A percentile compares a stretch with the other conserved stretches of the same genome.
Conservation (phyloP, 2,113 vertebrate genomes). For the Diglossa brunneiventris region DNA sequence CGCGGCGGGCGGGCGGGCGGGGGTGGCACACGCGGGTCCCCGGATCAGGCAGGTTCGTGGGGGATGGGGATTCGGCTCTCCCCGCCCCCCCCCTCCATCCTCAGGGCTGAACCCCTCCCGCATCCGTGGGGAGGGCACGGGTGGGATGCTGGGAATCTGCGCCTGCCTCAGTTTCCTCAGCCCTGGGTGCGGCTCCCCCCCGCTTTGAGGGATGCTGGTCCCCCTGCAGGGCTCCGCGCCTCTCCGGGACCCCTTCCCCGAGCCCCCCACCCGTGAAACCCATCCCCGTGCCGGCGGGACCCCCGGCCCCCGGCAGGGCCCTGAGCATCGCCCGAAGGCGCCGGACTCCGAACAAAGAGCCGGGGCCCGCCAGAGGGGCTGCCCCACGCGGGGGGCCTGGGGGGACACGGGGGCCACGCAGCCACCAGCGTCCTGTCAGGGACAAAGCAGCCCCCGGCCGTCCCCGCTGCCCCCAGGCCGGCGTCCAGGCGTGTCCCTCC, state of each 20-base stretch:
- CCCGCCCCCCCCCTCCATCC: not conserved
- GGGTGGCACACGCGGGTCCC: not conserved
- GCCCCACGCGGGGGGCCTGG: not conserved
- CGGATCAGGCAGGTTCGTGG: not conserved
- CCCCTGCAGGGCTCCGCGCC: not conserved
- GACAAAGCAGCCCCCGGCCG: not conserved
- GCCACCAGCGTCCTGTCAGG: not conserved
- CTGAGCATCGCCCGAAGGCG: not conserved
- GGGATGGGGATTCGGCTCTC: not conserved
- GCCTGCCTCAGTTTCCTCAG: not conserved
- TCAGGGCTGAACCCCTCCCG: not conserved
- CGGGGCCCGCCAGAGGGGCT: not conserved
- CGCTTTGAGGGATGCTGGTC: not conserved
- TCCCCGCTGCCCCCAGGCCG: not conserved
- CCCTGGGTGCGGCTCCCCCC: not conserved
- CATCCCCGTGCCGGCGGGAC: not conserved
- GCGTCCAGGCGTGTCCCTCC: not conserved
- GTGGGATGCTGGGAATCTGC: not conserved
- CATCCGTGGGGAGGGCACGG: not conserved
- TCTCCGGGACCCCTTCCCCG: not conserved
- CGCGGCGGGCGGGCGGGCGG: too few species aligned
- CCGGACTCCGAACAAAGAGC: slow-evolving; percentile 37
- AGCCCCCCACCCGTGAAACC: not conserved
- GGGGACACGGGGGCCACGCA: not conserved
- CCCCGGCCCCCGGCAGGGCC: not conserved